Percentiles rank a stretch among this genome's conserved stretches.
These are phyloP conservation scores for Coturnix japonica DNA, from an alignment of 2,113 vertebrate species.

Conservation along the genomic window DNA sequence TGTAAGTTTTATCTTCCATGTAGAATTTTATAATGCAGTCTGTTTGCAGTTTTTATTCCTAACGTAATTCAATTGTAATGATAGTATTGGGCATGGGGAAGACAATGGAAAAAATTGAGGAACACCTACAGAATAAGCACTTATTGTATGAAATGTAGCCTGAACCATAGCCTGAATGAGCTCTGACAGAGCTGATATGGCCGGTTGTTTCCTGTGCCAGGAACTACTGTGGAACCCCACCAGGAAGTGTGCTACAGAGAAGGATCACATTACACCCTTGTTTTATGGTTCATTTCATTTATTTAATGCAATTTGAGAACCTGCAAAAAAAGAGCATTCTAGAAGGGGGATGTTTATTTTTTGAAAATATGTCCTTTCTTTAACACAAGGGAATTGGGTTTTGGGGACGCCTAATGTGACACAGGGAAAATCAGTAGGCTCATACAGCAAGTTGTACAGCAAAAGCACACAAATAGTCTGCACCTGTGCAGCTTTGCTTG, in stretches of 20 bases:
- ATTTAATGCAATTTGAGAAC: slow-evolving; percentile 80
- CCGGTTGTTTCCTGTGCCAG: slow-evolving; percentile 79
- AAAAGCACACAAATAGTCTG: not conserved
- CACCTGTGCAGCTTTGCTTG: not conserved
- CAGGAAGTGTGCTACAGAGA: slow-evolving; percentile 77
- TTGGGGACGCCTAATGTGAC: slow-evolving; percentile 15
- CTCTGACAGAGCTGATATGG: slow-evolving; percentile 62
- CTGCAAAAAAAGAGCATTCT: slow-evolving; percentile 72
- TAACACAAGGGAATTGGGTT: slow-evolving; percentile 58
- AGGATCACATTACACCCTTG: slow-evolving; percentile 79
- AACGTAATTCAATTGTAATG: not conserved
- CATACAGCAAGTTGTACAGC: not conserved
- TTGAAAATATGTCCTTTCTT: slow-evolving; percentile 61
- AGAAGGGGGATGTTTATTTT: slow-evolving; percentile 66
- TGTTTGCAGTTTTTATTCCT: not conserved
- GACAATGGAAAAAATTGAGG: slow-evolving; percentile 40
- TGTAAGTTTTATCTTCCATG: not conserved
- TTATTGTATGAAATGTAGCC: slow-evolving; percentile 59
- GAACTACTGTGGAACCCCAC: slow-evolving; percentile 78
- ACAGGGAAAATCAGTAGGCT: not conserved
- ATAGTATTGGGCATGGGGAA: not conserved
- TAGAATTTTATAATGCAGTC: not conserved
- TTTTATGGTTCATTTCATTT: slow-evolving; percentile 84
- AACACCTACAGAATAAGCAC: slow-evolving; percentile 43
- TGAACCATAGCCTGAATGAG: slow-evolving; percentile 75